These are phyloP conservation scores for Cephalopterus ornatus DNA, from an alignment of 2,113 vertebrate species.

Conservation along the genomic window DNA sequence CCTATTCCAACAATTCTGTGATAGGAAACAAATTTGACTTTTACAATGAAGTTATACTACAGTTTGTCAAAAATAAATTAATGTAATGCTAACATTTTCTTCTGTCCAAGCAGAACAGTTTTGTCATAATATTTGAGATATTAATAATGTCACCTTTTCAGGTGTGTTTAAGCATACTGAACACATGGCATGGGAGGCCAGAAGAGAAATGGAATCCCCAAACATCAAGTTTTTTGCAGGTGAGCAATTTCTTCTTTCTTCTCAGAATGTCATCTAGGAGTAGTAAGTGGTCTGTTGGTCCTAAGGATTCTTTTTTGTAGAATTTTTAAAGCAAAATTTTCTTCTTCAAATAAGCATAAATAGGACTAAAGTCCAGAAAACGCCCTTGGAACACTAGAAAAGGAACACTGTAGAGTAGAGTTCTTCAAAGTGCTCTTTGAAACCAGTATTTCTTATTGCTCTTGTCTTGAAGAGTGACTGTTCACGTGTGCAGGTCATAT, in stretches of 20 bases:
- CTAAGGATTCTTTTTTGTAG: neutral
- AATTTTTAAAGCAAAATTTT: neutral
- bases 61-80: neutral
- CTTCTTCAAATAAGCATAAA: neutral
- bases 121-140: neutral
- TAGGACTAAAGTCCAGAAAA: neutral
- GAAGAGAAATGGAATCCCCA: conserved; percentile 99
- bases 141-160: conserved; percentile 50
- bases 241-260: conserved; percentile 68
- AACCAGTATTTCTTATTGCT: neutral
- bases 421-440: neutral
- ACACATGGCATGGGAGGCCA: conserved; percentile 98
- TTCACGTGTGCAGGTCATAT: neutral
- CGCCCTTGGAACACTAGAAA: fast-evolving
- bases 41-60: neutral
- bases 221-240: conserved; percentile 99
- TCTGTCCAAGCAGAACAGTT: neutral
- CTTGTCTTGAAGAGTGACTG: neutral
- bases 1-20: neutral
- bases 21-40: neutral
- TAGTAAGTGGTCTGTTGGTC: neutral
- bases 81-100: neutral
- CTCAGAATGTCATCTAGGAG: neutral
- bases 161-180: conserved; percentile 99
- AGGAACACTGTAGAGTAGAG: neutral